phyloP scores from a whole-genome alignment of 2,113 vertebrate genomes.

The Chamaea fasciata region DNA sequence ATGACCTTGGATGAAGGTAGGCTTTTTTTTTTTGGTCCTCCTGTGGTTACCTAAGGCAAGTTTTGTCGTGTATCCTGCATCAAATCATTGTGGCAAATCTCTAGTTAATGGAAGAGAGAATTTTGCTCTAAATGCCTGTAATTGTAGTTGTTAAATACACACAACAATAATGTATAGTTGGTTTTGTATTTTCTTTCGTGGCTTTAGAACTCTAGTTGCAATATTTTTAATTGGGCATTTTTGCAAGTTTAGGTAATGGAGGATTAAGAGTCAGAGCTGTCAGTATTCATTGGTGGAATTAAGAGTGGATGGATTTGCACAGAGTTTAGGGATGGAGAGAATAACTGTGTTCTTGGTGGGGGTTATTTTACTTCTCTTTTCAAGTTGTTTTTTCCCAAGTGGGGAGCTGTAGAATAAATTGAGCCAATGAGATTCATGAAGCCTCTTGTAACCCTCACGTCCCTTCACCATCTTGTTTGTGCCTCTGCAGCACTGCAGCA shows the following conservation, averaged over 20 bases:
- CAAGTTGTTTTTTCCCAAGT: background rate
- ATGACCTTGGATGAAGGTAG: slow-evolving; percentile 31
- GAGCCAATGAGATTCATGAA: background rate
- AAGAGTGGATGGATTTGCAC: background rate
- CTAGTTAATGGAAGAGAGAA: background rate
- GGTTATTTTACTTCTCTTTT: background rate
- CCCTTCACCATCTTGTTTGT: background rate
- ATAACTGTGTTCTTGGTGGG: background rate
- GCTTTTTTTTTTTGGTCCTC: slow-evolving; percentile 1
- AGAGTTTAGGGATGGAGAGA: background rate
- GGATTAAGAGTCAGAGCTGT: background rate
- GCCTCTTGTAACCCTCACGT: background rate
- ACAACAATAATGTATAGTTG: background rate
- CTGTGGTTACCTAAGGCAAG: slow-evolving; percentile 45
- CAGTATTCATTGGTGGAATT: background rate
- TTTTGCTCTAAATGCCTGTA: background rate
- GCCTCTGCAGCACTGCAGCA: background rate
- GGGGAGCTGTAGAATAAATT: background rate
- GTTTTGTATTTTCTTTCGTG: background rate
- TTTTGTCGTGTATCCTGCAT: background rate
- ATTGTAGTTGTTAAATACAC: background rate
- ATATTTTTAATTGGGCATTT: background rate
- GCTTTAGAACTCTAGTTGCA: background rate
- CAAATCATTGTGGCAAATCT: slow-evolving; percentile 17
- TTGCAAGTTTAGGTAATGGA: background rate